Evolutionary conservation across 2,888 invertebrate species (phyloP), one percentile per base, ranked within the genome.

Genomic region (Erpobdella octoculata): DNA sequence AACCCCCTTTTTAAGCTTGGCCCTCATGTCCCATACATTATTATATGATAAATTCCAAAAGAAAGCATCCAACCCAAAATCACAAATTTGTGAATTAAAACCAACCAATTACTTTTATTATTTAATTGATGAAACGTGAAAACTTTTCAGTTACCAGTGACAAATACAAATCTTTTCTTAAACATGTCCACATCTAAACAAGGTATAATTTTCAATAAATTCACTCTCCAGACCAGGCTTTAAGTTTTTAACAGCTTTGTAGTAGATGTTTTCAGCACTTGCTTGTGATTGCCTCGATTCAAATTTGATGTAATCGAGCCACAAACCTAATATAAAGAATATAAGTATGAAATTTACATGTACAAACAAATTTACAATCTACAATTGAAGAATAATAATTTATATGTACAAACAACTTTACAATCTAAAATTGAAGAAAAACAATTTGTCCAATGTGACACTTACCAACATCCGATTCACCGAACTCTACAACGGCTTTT

Each of bases 301-400:
- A 36, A 69, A 69, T 21, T 58, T 48, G 1, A 69, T 69, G 25
- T 69, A 69, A 6, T 69, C 69, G 36, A 69, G 31, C 69, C 69
- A 69, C 36, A 69, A 69, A 58, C 58, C 69, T 69, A 36, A 35
- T 21, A 21, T 46, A 25, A 25, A 25, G 46, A 6, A 31, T 41
- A 38, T 35, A 6, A 21, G 6, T n/a, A 65, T 35, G 6, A 5
- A 31, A n/a, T 4, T 46, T 4, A 8, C 2, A 25, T 18, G 31
- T 12, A 67, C n/a, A 1, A 46, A 28, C 15, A 38, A 36, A 8
- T 9, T 36, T 28, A 5, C n/a, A 36, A 21, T 8, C 21, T 37
- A 6, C 18, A 53, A n/a, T 58, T 58, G 21, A 69, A 58, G 15
- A 21, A 28, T 2, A 25, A 21, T 41, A 31, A n/a, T 4, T 46